phyloP scores from a whole-genome alignment of 2,113 vertebrate species.

The Anoura caudifer region DNA sequence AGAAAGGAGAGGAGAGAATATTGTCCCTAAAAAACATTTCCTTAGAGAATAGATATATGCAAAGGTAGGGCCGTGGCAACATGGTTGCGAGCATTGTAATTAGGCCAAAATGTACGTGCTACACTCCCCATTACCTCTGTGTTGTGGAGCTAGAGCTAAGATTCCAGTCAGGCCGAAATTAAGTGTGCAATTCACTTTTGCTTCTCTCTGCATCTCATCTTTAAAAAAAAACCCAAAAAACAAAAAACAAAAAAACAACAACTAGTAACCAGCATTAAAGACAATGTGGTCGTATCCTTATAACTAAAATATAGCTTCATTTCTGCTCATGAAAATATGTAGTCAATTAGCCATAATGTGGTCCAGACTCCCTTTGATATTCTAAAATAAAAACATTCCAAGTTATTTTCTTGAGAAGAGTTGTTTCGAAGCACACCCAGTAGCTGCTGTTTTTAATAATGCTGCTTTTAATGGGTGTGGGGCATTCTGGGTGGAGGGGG shows the following conservation, averaged over 20 bases:
- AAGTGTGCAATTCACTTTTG: slow-evolving; percentile 26
- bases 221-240: not conserved
- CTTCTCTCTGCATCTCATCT: not conserved
- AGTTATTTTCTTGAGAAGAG: slow-evolving; percentile 73
- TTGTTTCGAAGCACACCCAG: slow-evolving; percentile 72
- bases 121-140: not conserved
- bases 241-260: no score
- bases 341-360: slow-evolving; percentile 76
- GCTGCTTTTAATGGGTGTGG: slow-evolving; percentile 66
- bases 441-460: slow-evolving; percentile 78
- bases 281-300: slow-evolving; percentile 64
- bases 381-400: slow-evolving; percentile 78
- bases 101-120: not conserved
- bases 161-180: slow-evolving; percentile 32
- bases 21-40: not conserved
- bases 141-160: not conserved
- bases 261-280: slow-evolving; percentile 65
- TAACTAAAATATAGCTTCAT: slow-evolving; percentile 74
- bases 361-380: slow-evolving; percentile 77
- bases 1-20: not conserved
- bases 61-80: not conserved
- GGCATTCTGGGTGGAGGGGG: slow-evolving; percentile 38
- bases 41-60: slow-evolving; percentile 16
- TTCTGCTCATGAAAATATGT: slow-evolving; percentile 71
- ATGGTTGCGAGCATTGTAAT: not conserved